These are phyloP conservation scores for Acanthochromis polyacanthus DNA, from an alignment of 2,113 vertebrate species.

Conservation along the genomic window DNA sequence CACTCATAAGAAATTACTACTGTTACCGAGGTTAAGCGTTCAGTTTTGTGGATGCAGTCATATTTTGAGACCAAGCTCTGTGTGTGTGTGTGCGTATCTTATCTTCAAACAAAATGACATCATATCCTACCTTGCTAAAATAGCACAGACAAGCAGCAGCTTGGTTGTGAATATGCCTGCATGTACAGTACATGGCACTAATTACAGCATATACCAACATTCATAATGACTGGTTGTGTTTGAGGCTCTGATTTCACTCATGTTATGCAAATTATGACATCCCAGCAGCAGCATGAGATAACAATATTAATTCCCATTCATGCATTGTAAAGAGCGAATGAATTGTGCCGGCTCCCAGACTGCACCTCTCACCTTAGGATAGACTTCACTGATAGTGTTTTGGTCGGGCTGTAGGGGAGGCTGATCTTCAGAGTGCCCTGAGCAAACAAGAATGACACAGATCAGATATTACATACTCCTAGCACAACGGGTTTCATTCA, in stretches of 20 bases:
- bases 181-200: not conserved
- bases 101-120: too few species aligned
- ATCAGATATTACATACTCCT: slow-evolving; percentile 30
- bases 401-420: slow-evolving; percentile 98
- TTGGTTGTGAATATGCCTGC: too few species aligned
- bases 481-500: not conserved
- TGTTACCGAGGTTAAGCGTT: too few species aligned
- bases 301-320: not conserved
- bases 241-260: not conserved
- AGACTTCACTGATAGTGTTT: slow-evolving; percentile 98
- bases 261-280: not conserved
- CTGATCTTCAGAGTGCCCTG: slow-evolving; percentile 99
- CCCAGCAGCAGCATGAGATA: not conserved
- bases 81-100: too few species aligned
- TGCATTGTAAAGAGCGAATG: slow-evolving; percentile 1
- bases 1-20: too few species aligned
- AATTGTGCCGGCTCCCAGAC: not conserved
- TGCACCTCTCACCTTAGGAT: slow-evolving; percentile 92
- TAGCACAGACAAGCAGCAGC: too few species aligned
- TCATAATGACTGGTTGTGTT: not conserved
- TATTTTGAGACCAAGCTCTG: too few species aligned
- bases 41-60: too few species aligned
- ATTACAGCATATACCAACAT: not conserved
- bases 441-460: slow-evolving; percentile 61
- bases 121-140: too few species aligned